A percentile compares a stretch with the other conserved stretches of the same genome.
These are phyloP conservation scores for Sebastes steindachneri DNA, from an alignment of 2,797 vertebrate genomes.

Conservation along the genomic window DNA sequence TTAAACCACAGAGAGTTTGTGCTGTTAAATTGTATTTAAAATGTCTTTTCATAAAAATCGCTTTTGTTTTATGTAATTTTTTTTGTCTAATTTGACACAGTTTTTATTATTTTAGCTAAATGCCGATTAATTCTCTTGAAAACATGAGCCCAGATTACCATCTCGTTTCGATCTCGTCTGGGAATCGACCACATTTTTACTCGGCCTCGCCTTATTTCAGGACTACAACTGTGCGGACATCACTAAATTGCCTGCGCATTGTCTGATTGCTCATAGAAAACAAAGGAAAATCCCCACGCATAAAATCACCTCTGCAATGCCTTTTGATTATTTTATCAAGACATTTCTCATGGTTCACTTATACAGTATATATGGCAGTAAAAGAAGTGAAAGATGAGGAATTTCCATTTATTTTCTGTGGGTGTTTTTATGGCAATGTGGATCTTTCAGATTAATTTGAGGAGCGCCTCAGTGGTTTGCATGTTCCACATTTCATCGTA, in stretches of 20 bases:
- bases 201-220: not conserved
- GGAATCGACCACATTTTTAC: not conserved
- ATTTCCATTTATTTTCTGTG: too few relatives aligned
- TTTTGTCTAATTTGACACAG: not conserved
- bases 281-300: not conserved
- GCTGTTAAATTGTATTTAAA: not conserved
- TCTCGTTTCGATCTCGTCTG: too few relatives aligned
- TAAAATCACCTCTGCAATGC: not conserved
- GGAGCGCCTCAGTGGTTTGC: not conserved
- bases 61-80: not conserved
- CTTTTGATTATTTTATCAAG: not conserved
- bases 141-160: not conserved
- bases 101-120: not conserved
- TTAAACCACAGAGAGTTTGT: not conserved
- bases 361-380: not conserved
- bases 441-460: too few relatives aligned
- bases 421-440: too few relatives aligned
- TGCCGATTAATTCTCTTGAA: not conserved
- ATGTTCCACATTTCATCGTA: not conserved
- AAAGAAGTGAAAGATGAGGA: too few relatives aligned
- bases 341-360: not conserved
- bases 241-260: not conserved
- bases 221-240: not conserved
- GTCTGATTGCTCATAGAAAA: not conserved
- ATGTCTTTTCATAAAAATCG: not conserved